A percentile compares a stretch with the other conserved stretches of the same genome.
These are phyloP conservation scores for Ceratina australensis DNA, from an alignment of 1,140 invertebrate genomes.

Conservation along the genomic window DNA sequence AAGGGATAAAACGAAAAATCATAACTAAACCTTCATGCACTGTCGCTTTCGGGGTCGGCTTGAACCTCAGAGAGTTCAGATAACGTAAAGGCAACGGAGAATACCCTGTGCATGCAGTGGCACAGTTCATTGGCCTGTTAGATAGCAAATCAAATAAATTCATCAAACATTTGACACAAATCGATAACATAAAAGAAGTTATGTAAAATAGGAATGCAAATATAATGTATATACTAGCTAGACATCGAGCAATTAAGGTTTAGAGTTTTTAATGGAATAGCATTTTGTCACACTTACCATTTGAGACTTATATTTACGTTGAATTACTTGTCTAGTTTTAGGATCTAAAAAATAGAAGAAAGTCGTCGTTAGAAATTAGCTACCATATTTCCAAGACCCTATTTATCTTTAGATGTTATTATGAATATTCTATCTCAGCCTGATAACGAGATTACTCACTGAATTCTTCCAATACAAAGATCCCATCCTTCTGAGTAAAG, in stretches of 20 bases:
- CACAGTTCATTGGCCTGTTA: slow-evolving; percentile 76
- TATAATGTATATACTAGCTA: neutral
- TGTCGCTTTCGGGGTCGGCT: slow-evolving; percentile 49
- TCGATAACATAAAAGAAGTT: neutral
- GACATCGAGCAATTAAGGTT: neutral
- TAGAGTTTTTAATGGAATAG: neutral
- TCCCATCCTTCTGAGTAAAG: slow-evolving; percentile 98
- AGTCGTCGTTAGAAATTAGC: neutral
- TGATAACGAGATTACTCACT: slow-evolving; percentile 86
- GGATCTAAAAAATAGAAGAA: slow-evolving; percentile 89
- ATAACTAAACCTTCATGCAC: slow-evolving; percentile 63
- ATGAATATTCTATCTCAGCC: neutral
- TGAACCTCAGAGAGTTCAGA: slow-evolving; percentile 64
- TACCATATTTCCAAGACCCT: neutral
- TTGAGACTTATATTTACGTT: slow-evolving; percentile 97
- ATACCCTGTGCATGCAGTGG: slow-evolving; percentile 78
- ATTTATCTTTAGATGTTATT: neutral
- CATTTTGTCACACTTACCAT: slow-evolving; percentile 90
- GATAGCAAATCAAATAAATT: slow-evolving; percentile 26
- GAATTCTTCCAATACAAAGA: slow-evolving; percentile 99
- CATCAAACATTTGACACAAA: neutral
- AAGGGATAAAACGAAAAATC: slow-evolving; percentile 48
- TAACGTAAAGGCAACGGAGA: slow-evolving; percentile 76
- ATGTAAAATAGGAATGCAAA: too few species aligned
- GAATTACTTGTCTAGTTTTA: slow-evolving; percentile 96